Evolutionary conservation across 92 coral and sea anemone species (phyloP).

Genomic region (Porites cylindrica): DNA sequence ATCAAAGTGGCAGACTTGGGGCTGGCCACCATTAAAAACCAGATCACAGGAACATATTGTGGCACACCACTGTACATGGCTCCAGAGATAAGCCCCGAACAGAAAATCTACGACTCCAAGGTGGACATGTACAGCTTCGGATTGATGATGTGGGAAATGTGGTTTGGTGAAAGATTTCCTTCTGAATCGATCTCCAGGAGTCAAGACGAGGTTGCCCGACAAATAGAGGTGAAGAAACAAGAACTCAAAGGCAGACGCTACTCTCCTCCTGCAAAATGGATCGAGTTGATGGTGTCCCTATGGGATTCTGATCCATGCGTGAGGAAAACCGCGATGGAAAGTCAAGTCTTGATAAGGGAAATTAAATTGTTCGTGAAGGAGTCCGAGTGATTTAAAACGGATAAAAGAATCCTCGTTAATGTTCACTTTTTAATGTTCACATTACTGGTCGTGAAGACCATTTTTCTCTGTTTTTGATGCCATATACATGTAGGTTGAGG

Average conservation of each 20-base stretch:
- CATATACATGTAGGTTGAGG: too few relatives aligned
- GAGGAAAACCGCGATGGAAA: not conserved
- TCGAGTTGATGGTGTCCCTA: not conserved
- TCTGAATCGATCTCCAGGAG: too few relatives aligned
- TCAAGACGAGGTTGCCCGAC: not conserved
- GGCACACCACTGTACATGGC: constrained; percentile 17
- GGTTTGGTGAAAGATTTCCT: not conserved
- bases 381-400: too few relatives aligned
- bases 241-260: not conserved
- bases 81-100: not conserved
- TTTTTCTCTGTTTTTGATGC: too few relatives aligned
- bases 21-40: not conserved
- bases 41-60: constrained; percentile 5
- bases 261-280: constrained; percentile 5
- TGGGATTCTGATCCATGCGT: not conserved
- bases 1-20: constrained; percentile 25
- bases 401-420: too few relatives aligned
- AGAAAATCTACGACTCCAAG: not conserved
- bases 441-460: too few relatives aligned
- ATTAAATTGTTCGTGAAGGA: not conserved
- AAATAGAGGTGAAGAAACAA: too few relatives aligned
- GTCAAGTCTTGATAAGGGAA: not conserved
- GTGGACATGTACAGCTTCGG: constrained; percentile 22
- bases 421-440: too few relatives aligned
- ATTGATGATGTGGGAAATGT: constrained; percentile 25